Evolutionary conservation across 2,113 vertebrate species (phyloP).

Genomic region (Odocoileus hemionus): DNA sequence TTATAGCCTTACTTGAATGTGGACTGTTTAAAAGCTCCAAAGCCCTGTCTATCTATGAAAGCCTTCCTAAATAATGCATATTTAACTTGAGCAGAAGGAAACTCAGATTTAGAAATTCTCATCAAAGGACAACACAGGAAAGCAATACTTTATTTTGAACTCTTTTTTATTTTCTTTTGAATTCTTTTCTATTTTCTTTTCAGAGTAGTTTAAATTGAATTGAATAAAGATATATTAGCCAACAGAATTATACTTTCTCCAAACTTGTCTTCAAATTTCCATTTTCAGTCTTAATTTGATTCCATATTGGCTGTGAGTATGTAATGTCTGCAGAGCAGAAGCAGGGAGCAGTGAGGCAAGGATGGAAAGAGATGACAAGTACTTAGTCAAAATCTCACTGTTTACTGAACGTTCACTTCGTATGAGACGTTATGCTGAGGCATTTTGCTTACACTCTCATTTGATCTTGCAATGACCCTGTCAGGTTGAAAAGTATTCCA

Average conservation of each 20-base stretch:
- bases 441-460: neutral
- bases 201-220: neutral
- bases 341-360: neutral
- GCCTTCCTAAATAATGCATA: neutral
- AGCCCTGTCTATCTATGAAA: neutral
- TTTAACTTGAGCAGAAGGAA: neutral
- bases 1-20: neutral
- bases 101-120: neutral
- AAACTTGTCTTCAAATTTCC: neutral
- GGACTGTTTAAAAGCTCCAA: neutral
- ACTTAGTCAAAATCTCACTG: neutral
- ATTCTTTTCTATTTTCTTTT: neutral
- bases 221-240: neutral
- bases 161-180: neutral
- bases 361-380: neutral
- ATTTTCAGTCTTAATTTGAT: neutral
- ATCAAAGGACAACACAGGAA: neutral
- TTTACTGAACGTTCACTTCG: neutral
- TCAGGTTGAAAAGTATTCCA: neutral
- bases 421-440: neutral
- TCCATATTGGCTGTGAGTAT: neutral
- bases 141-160: neutral
- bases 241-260: neutral
- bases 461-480: neutral
- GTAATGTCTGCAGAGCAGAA: neutral